Percentiles rank a stretch among this genome's conserved stretches.
phyloP scores from a whole-genome alignment of 2,113 vertebrate genomes.

The Calyptommatus sinebrachiatus region DNA sequence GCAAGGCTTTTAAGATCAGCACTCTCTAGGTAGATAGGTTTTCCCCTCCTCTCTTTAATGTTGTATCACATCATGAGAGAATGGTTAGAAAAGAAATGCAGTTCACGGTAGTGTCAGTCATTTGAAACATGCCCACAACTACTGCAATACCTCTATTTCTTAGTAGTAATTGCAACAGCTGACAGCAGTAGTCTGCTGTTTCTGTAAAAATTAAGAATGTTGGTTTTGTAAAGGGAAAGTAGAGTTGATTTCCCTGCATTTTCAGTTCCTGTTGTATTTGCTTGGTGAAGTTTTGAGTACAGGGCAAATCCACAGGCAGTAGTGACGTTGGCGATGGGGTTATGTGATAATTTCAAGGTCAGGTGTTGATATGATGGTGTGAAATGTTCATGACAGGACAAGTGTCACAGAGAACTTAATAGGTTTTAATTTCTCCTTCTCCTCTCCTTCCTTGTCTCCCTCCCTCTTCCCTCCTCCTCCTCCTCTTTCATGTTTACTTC shows the following conservation, averaged over 20 bases:
- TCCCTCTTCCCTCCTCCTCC: too few species aligned
- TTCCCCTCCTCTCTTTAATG: conserved; percentile 41
- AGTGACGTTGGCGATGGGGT: not conserved
- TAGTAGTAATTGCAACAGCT: conserved; percentile 41
- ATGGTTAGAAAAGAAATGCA: conserved; percentile 44
- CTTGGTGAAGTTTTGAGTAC: not conserved
- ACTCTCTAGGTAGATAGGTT: conserved; percentile 37
- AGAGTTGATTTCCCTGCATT: not conserved
- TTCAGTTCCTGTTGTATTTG: not conserved
- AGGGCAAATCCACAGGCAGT: not conserved
- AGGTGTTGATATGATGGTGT: not conserved
- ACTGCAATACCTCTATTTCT: conserved; percentile 37
- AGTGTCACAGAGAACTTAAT: not conserved
- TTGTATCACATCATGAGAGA: conserved; percentile 31
- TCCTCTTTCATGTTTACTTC: too few species aligned
- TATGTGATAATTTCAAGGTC: not conserved
- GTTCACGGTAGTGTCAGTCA: conserved; percentile 17
- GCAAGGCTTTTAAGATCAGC: conserved; percentile 63
- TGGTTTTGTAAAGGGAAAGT: conserved; percentile 27
- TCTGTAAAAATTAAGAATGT: not conserved
- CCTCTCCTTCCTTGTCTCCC: too few species aligned
- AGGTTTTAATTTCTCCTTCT: too few species aligned
- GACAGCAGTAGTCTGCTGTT: conserved; percentile 6
- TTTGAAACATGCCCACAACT: conserved; percentile 42
- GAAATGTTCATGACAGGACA: not conserved